These are phyloP conservation scores for Molossus alvarezi DNA, from an alignment of 2,797 vertebrate genomes.

Conservation along the genomic window DNA sequence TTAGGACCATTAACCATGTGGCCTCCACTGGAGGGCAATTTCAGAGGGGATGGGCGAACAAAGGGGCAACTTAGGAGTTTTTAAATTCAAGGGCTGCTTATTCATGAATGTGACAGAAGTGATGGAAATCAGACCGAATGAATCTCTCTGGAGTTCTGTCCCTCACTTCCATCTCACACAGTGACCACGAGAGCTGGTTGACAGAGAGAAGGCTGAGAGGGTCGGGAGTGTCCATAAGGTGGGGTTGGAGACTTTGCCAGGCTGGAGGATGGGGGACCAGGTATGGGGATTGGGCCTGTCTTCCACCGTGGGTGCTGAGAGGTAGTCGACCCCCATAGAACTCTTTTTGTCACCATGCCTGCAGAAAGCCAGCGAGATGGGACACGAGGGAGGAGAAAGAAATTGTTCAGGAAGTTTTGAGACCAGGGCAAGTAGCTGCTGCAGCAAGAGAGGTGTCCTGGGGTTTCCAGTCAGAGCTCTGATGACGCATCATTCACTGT, in stretches of 20 bases:
- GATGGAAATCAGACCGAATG: background rate
- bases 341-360: background rate
- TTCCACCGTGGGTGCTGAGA: background rate
- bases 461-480: background rate
- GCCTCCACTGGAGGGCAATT: constrained; percentile 15
- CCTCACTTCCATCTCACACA: background rate
- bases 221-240: background rate
- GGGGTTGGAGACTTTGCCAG: background rate
- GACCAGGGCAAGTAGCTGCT: background rate
- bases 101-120: constrained; percentile 9
- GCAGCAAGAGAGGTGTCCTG: background rate
- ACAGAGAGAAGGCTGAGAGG: background rate
- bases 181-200: background rate
- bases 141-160: background rate
- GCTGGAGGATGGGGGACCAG: background rate
- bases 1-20: constrained; percentile 22
- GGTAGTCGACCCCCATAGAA: background rate
- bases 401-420: background rate
- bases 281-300: background rate
- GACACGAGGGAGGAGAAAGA: background rate
- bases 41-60: constrained; percentile 51
- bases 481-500: background rate
- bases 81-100: constrained; percentile 58
- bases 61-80: constrained; percentile 40
- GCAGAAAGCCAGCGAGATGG: background rate